Evolutionary conservation across 2,888 invertebrate species (phyloP).

Genomic region (Spodoptera exigua): DNA sequence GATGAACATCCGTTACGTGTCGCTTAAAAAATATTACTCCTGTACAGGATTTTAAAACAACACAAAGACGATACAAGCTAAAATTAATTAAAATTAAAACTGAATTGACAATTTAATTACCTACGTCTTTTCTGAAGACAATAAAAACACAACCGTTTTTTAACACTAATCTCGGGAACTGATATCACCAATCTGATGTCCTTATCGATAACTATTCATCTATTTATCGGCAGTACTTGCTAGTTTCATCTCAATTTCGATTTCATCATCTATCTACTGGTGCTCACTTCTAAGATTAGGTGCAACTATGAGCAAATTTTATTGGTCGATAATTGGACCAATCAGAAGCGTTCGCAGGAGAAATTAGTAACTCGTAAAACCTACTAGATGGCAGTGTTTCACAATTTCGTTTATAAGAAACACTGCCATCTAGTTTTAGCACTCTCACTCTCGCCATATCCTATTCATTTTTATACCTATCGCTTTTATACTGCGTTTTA

Average conservation of each 20-base stretch:
- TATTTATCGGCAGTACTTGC: slow-evolving; percentile 80
- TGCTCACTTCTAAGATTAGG: slow-evolving; percentile 79
- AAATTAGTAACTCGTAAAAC: slow-evolving; percentile 57
- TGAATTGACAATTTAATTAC: slow-evolving; percentile 55
- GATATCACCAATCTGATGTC: slow-evolving; percentile 57
- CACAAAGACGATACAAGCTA: slow-evolving; percentile 24
- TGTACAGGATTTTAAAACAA: too few species aligned
- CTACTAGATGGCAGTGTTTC: slow-evolving; percentile 52
- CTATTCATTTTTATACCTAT: slow-evolving; percentile 45
- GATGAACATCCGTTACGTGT: background rate
- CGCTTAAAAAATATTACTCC: too few species aligned
- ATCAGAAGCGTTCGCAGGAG: slow-evolving; percentile 73
- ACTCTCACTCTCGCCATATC: slow-evolving; percentile 37
- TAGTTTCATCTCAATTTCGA: slow-evolving; percentile 69
- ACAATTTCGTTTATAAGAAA: slow-evolving; percentile 25
- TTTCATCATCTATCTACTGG: slow-evolving; percentile 76
- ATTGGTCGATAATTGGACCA: slow-evolving; percentile 80
- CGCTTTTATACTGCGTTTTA: slow-evolving; percentile 73
- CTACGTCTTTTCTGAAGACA: slow-evolving; percentile 56
- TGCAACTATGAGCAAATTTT: slow-evolving; percentile 85
- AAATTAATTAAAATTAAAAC: slow-evolving; percentile 48
- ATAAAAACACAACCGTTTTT: slow-evolving; percentile 59
- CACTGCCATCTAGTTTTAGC: slow-evolving; percentile 46
- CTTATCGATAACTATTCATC: slow-evolving; percentile 60
- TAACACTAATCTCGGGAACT: slow-evolving; percentile 53